Conservation (phyloP, 2,888 invertebrate species). For the Magallana nippona region DNA sequence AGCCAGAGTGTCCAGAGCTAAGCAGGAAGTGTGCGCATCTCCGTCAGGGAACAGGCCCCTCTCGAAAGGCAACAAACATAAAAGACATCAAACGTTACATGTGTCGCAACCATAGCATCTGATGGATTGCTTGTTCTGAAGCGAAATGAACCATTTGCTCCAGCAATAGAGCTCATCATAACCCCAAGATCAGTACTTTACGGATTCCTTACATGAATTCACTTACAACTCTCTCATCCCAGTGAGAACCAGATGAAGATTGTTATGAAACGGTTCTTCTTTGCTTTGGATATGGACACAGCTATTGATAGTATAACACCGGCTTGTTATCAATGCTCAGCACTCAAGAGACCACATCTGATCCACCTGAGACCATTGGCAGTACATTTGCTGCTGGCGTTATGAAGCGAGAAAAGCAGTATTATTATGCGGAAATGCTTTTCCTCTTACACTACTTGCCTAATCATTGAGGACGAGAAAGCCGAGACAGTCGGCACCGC, state of each 20-base stretch:
- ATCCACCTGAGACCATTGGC: constrained; percentile 50
- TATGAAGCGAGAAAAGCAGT: constrained; percentile 51
- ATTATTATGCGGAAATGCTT: constrained; percentile 55
- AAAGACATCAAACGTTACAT: no score
- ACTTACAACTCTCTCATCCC: constrained; percentile 22
- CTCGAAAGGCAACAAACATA: no score
- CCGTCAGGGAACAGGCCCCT: not conserved
- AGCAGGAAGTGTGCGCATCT: no score
- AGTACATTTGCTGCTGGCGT: constrained; percentile 56
- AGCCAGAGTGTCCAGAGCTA: no score
- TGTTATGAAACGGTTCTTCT: constrained; percentile 53
- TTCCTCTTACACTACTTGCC: constrained; percentile 51
- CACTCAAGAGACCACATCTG: constrained; percentile 46
- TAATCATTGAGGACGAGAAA: constrained; percentile 50
- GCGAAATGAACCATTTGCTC: no score
- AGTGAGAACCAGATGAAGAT: constrained; percentile 42
- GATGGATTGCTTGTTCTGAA: no score
- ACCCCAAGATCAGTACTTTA: no score
- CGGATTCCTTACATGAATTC: no score
- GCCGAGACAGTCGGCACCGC: constrained; percentile 48
- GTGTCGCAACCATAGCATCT: no score
- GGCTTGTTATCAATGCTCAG: constrained; percentile 35
- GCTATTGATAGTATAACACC: constrained; percentile 46
- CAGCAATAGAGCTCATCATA: no score
- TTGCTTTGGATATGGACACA: constrained; percentile 56